Percentiles rank a stretch among this genome's conserved stretches.
phyloP scores from a whole-genome alignment of 2,888 invertebrate species.

The Andrena trimmerana region DNA sequence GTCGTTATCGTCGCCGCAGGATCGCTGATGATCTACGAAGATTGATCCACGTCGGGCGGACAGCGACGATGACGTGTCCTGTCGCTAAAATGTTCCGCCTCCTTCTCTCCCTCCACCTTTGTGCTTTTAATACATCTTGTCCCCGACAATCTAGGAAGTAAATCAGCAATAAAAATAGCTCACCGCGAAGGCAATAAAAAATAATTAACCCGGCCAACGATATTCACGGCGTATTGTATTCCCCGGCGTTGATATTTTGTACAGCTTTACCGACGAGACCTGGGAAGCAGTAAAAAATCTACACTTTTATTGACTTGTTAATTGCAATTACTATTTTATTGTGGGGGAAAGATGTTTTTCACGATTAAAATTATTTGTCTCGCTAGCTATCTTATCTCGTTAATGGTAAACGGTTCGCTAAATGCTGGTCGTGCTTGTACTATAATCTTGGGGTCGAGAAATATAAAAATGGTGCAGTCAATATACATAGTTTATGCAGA shows the following conservation, averaged over 20 bases:
- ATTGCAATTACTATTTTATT: constrained; percentile 9
- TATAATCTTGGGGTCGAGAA: neutral
- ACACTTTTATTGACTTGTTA: constrained; percentile 28
- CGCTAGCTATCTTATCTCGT: constrained; percentile 1
- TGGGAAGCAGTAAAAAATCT: neutral
- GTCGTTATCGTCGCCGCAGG: constrained; percentile 25
- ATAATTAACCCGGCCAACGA: constrained; percentile 36
- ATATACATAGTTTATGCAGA: too few relatives aligned
- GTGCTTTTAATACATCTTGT: constrained; percentile 42
- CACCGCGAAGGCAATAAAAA: constrained; percentile 43
- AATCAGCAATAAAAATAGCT: constrained; percentile 56
- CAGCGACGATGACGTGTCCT: constrained; percentile 59
- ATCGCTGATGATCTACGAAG: constrained; percentile 74
- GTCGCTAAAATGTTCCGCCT: constrained; percentile 55
- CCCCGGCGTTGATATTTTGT: neutral
- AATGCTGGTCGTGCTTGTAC: neutral
- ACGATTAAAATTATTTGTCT: neutral
- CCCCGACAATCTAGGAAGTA: constrained; percentile 30
- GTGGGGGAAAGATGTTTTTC: neutral
- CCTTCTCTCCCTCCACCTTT: constrained; percentile 26
- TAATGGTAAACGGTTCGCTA: neutral
- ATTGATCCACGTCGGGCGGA: constrained; percentile 76
- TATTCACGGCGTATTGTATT: constrained; percentile 13
- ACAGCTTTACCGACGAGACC: neutral
- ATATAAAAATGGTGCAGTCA: neutral